phyloP scores from a whole-genome alignment of 2,797 vertebrate species.

The Parotocinclus haroldoi region DNA sequence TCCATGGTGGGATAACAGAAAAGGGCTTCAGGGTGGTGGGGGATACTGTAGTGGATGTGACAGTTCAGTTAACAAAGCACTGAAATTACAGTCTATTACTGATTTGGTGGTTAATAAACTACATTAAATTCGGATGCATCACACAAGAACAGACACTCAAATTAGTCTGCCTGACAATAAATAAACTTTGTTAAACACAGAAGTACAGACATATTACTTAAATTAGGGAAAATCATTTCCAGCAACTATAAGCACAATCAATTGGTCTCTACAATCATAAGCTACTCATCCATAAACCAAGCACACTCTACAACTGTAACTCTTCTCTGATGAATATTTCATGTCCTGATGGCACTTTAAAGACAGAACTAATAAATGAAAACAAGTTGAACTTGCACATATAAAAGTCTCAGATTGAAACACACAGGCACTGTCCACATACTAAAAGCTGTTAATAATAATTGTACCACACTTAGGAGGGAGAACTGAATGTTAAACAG shows the following conservation, averaged over 20 bases:
- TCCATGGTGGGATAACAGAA: slow-evolving; percentile 50
- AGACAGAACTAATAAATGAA: slow-evolving; percentile 78
- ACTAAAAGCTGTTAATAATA: slow-evolving; percentile 76
- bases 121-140: neutral
- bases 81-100: slow-evolving; percentile 6
- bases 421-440: slow-evolving; percentile 69
- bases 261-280: slow-evolving; percentile 2
- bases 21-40: slow-evolving; percentile 7
- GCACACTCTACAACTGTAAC: slow-evolving; percentile 27
- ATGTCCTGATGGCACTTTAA: slow-evolving; percentile 76
- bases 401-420: slow-evolving; percentile 78
- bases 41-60: slow-evolving; percentile 5
- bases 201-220: neutral
- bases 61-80: slow-evolving; percentile 1
- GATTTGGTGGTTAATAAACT: slow-evolving; percentile 2
- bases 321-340: slow-evolving; percentile 70
- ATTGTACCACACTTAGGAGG: slow-evolving; percentile 74
- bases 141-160: neutral
- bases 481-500: slow-evolving; percentile 77
- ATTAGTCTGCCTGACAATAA: neutral
- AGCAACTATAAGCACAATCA: slow-evolving; percentile 9
- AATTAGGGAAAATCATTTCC: neutral
- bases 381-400: slow-evolving; percentile 79
- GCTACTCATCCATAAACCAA: slow-evolving; percentile 6
- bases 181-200: neutral